phyloP scores from a whole-genome alignment of 2,888 invertebrate genomes.

The Cenopis cana region DNA sequence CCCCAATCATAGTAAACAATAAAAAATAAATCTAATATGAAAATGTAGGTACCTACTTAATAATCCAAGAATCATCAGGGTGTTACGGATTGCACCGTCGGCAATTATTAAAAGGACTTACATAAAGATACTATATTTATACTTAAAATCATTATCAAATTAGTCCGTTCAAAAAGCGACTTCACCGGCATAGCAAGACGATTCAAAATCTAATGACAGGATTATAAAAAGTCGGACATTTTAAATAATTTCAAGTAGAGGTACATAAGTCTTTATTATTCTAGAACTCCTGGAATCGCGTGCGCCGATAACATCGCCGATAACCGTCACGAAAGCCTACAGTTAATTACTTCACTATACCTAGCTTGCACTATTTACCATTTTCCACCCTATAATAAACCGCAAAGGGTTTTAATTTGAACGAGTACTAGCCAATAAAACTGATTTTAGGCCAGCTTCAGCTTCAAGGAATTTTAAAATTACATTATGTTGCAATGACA shows the following conservation, averaged over 20 bases:
- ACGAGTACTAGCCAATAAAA: background rate
- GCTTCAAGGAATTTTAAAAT: background rate
- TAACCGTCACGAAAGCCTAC: slow-evolving; percentile 35
- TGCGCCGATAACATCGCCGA: slow-evolving; percentile 29
- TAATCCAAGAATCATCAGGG: slow-evolving; percentile 33
- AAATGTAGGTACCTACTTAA: slow-evolving; percentile 20
- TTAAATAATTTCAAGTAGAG: no score
- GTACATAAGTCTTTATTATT: slow-evolving; percentile 1
- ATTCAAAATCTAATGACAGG: no score
- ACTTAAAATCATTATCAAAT: no score
- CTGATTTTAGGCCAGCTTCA: background rate
- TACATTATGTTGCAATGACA: background rate
- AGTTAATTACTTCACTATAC: slow-evolving; percentile 41
- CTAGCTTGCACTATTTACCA: slow-evolving; percentile 14
- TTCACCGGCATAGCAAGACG: no score
- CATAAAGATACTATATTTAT: background rate
- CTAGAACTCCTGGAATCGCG: slow-evolving; percentile 20
- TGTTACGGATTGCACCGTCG: slow-evolving; percentile 1
- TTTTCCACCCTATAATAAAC: slow-evolving; percentile 14
- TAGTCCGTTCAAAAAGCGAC: no score
- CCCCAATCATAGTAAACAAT: slow-evolving; percentile 3
- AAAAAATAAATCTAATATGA: slow-evolving; percentile 37
- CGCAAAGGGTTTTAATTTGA: slow-evolving; percentile 11
- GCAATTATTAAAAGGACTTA: background rate
- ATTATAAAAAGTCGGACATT: no score